phyloP scores from a whole-genome alignment of 2,888 invertebrate genomes.

The Morinoia aosen region DNA sequence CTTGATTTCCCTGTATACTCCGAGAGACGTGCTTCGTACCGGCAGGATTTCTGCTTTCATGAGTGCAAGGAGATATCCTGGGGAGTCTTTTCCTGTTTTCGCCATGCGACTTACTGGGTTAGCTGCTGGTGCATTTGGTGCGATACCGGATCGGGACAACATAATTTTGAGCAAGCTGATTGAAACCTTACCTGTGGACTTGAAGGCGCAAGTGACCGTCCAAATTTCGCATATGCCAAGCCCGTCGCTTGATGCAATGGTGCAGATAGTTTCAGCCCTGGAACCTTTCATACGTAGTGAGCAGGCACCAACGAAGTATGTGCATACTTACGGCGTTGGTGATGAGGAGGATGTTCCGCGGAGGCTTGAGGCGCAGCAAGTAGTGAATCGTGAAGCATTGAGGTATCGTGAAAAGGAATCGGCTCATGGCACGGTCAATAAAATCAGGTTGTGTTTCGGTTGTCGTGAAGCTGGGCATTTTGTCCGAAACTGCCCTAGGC shows the following conservation, averaged over 20 bases:
- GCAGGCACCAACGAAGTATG: neutral
- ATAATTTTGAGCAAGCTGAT: constrained; percentile 18
- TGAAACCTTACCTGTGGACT: neutral
- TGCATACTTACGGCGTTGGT: too few relatives aligned
- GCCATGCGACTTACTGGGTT: neutral
- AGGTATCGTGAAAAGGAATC: neutral
- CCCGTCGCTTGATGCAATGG: neutral
- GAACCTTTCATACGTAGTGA: neutral
- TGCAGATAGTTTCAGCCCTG: neutral
- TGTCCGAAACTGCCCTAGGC: neutral
- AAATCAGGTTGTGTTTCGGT: neutral
- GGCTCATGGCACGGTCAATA: neutral
- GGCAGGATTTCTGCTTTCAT: neutral
- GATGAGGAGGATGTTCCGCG: neutral
- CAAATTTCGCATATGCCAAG: neutral
- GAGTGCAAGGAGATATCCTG: neutral
- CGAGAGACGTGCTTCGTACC: neutral
- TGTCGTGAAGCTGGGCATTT: neutral
- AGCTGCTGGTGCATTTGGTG: neutral
- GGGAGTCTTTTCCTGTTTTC: neutral
- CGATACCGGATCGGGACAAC: neutral
- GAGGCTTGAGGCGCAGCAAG: neutral
- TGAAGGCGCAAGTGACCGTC: constrained; percentile 1
- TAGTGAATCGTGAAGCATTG: neutral
- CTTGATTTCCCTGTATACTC: neutral